Base-by-base conservation (phyloP, 2,888 invertebrate species). In the Harpalus rubripes region DNA sequence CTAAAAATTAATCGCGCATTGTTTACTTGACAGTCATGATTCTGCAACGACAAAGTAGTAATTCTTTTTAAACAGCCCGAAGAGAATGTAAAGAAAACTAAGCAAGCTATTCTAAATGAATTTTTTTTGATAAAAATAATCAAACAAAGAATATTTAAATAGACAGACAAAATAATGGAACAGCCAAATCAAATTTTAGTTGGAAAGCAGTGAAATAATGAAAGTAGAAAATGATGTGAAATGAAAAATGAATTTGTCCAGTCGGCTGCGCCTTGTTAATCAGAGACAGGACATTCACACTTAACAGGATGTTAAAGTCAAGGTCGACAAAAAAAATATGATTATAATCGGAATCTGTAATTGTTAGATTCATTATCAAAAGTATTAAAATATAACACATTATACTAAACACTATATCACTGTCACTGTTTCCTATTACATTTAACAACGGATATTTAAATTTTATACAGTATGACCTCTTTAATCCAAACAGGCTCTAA, bases 1-100 rank as follows among this genome's bases (percentile, higher is more conserved):
- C 41, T 74, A 65, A 15, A 44, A 74, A 74, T 44, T 74, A 74
- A 74, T 74, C 15, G 72, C 4, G 16, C 72, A 74, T 74, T 74
- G 72, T 74, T 52, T 12, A 41, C 16, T 10, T 1, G 63, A 63
- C 18, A 26, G 18, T 7, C 44, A 12, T 44, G 72, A 74, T 68
- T 68, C 72, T 74, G 72, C 41, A 74, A 74, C 16, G 44, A 16
- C 7, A n/a, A 18, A 10, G 15, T 44, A n/a, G 8, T 74, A 44
- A 74, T 52, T 74, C 44, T 18, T 74, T 8, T 74, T 10, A 41
- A 74, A 68, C 12, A 4, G 32, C 5, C 2, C 6, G 32, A 5
- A 32, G 2, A 32, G 2, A 32, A 32, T 32, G 5, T 5, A 32
- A 32, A 32, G 32, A 32, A 32, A 32, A 32, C 5, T 52, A 52